A percentile compares a stretch with the other conserved stretches of the same genome.
phyloP scores from a whole-genome alignment of 2,797 vertebrate genomes.

The Discoglossus pictus region DNA sequence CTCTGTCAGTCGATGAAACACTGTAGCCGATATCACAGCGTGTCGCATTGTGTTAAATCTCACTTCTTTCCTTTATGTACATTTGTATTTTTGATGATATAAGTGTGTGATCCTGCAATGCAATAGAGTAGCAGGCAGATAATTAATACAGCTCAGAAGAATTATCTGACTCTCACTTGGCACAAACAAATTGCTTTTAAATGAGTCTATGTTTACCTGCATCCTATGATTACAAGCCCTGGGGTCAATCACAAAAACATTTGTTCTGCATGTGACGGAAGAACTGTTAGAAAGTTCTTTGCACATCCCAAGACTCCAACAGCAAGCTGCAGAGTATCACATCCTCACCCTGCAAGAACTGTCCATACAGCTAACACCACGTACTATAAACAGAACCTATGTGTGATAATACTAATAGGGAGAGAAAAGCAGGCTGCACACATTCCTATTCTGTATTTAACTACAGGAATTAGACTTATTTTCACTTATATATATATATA shows the following conservation, averaged over 20 bases:
- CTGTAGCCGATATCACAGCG: too few relatives aligned
- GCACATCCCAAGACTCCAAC: not conserved
- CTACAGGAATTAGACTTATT: too few relatives aligned
- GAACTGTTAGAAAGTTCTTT: not conserved
- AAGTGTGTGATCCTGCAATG: too few relatives aligned
- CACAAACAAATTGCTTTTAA: constrained; percentile 26
- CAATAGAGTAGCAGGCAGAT: constrained; percentile 4
- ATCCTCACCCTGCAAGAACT: constrained; percentile 3
- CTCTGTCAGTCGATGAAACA: too few relatives aligned
- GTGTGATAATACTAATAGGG: too few relatives aligned
- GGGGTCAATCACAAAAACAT: not conserved
- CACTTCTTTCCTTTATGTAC: too few relatives aligned
- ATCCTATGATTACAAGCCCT: not conserved
- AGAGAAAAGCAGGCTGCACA: too few relatives aligned
- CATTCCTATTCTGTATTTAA: too few relatives aligned
- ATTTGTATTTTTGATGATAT: too few relatives aligned
- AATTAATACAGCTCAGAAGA: constrained; percentile 11
- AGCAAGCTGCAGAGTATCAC: not conserved
- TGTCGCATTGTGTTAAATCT: too few relatives aligned
- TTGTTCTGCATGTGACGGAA: not conserved
- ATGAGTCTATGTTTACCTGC: not conserved
- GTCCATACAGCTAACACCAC: not conserved
- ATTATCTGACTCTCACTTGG: constrained; percentile 27
- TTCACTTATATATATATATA: not conserved
- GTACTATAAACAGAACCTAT: too few relatives aligned